Base-by-base conservation (phyloP, 2,113 vertebrate genomes). In the Delphinus delphis region DNA sequence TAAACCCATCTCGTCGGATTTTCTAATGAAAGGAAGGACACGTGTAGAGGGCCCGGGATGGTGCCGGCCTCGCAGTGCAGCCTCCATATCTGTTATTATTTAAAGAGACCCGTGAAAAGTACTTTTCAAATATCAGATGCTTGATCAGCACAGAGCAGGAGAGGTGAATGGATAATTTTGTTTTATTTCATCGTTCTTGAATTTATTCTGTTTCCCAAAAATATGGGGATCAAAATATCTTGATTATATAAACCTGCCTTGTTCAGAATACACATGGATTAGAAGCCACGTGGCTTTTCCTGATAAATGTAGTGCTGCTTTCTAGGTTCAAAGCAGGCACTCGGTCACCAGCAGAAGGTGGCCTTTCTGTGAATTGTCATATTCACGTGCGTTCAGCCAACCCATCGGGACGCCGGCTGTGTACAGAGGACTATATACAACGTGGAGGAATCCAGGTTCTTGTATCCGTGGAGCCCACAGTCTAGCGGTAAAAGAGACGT, bases 171-270 rank as follows among this genome's bases (percentile, higher is more conserved):
- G 9, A 28, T 79, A 28, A 74, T 91, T 95, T 90, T 58, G 12
- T 81, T 83, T 80, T 55, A 82, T 76, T 87, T 79, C 25, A 73
- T 20, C 33, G 95, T 96, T 81, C 31, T 58, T 79, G 63, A 90
- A 50, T 90, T 68, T 31, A 70, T 71, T 67, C 62, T 71, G 5
- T 87, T 88, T 50, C 31, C 76, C 50, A 1, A 41, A 92, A 58
- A 41, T n/a, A 36, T 9, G 44, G 4, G 55, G 84, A 87, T 77
- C 44, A 41, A 53, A 83, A 31, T 88, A 70, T n/a, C 9, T 92
- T 77, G 63, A 73, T 47, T 94, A 38, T 50, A 74, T 85, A 90
- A 89, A 55, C 6, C 7, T 53, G 18, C 9, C 20, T 81, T 70
- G 20, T 70, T 88, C 44, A 81, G 10, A 79, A 80, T 47, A 15